These are phyloP conservation scores for Premnoplex brunnescens DNA, from an alignment of 2,797 vertebrate species.

Conservation along the genomic window DNA sequence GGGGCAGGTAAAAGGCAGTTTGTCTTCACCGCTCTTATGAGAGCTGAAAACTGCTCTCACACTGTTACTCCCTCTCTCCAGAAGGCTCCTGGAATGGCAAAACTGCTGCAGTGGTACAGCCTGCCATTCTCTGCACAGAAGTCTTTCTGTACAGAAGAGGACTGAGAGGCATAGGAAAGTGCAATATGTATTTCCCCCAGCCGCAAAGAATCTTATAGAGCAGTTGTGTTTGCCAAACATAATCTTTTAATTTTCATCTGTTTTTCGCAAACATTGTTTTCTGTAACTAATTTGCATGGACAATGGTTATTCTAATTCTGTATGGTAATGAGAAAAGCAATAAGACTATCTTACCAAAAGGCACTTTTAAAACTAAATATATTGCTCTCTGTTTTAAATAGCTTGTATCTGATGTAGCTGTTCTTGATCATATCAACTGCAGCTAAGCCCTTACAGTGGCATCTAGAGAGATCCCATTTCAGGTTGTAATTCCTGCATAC, in stretches of 20 bases:
- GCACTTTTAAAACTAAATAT: constrained; percentile 6
- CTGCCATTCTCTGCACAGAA: neutral
- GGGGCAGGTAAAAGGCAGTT: neutral
- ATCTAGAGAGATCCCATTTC: neutral
- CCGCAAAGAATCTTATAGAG: neutral
- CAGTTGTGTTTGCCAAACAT: neutral
- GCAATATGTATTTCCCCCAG: neutral
- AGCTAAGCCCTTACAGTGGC: neutral
- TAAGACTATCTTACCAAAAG: constrained; percentile 30
- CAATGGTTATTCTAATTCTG: neutral
- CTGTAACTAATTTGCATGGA: constrained; percentile 22
- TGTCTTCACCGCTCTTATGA: neutral
- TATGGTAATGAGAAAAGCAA: constrained; percentile 28
- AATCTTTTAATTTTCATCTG: constrained; percentile 11
- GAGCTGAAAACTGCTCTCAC: neutral
- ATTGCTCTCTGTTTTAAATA: neutral
- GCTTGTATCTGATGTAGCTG: neutral
- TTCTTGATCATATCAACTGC: neutral
- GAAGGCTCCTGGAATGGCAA: neutral
- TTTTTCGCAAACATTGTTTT: neutral
- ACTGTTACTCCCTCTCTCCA: neutral
- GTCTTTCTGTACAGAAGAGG: neutral
- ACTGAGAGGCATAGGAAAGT: neutral
- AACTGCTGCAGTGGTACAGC: neutral
- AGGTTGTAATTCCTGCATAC: neutral